Conservation (phyloP, 1,140 invertebrate species). For the Pseudomyrmex flavicornis region DNA sequence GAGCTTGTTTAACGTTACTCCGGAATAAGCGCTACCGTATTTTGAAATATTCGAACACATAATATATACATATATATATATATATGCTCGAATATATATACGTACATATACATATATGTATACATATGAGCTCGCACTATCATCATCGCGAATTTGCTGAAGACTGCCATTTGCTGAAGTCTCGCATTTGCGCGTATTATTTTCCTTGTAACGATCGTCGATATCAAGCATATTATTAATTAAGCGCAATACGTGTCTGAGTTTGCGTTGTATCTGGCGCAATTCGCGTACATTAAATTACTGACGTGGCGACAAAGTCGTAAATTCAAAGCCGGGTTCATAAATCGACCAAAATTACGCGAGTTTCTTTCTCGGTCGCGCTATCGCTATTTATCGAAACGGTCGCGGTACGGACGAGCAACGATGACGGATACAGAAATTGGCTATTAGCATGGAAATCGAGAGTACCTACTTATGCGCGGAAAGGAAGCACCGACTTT, state of each 20-base stretch:
- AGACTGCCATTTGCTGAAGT: constrained; percentile 47
- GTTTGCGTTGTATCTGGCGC: constrained; percentile 56
- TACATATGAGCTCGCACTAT: not conserved
- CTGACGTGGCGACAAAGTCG: constrained; percentile 41
- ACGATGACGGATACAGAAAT: constrained; percentile 29
- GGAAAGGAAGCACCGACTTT: constrained; percentile 32
- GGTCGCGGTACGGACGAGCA: not conserved
- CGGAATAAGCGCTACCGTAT: constrained; percentile 56
- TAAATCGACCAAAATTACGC: constrained; percentile 38
- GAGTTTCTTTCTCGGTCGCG: constrained; percentile 28
- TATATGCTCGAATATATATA: too few species aligned
- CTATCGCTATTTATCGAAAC: constrained; percentile 47
- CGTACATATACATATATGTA: too few species aligned
- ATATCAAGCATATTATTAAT: constrained; percentile 66
- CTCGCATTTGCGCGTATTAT: constrained; percentile 31
- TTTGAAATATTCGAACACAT: constrained; percentile 56
- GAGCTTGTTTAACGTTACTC: constrained; percentile 41
- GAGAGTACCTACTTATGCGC: constrained; percentile 31
- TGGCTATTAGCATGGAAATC: constrained; percentile 53
- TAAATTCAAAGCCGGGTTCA: constrained; percentile 38
- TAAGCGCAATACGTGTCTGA: constrained; percentile 48
- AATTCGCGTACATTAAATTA: constrained; percentile 58
- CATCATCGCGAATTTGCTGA: constrained; percentile 36
- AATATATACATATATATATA: not conserved
- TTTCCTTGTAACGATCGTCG: constrained; percentile 63